Evolutionary conservation across 2,888 invertebrate species (phyloP), one percentile per base, ranked within the genome.

Genomic region (Eledona agricola): DNA sequence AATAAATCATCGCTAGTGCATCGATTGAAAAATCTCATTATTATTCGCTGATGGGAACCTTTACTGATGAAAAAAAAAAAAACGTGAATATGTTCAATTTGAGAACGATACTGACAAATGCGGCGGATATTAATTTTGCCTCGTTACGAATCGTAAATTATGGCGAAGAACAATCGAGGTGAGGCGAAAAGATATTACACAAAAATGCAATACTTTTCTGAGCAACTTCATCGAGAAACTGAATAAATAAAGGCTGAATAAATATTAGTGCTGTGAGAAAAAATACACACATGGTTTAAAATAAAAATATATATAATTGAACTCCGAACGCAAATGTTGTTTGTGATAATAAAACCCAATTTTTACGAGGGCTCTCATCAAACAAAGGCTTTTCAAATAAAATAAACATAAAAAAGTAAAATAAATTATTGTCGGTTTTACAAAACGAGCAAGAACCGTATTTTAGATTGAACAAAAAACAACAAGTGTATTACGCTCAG

Each of bases 311-410:
- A 72, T 73, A 72, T 74, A 73, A 74, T 74, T 73, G 72, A 72
- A 72, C 69, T 68, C 66, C 66, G 71, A 69, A 72, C 70, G 69
- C 72, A 72, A 73, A 74, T 74, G 72, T 74, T 75, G 73, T 73
- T 74, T 73, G 73, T 73, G 70, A 74, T 74, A 74, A 75, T 75
- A 74, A 74, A 74, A 72, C 73, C 69, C 72, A 73, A 74, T 74
- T 75, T 75, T 75, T 74, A 72, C 72, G 70, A 73, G 72, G 70
- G 73, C 70, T 69, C 71, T 71, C 71, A 65, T 71, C 69, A 70
- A 71, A 71, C 70, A 71, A 70, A 71, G 66, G 66, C 67, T 65
- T 63, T 65, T 60, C 64, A 66, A 69, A 70, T 68, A 71, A 69
- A 70, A 70, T 69, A 71, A 69, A 70, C 69, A 70, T 63, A 71